Evolutionary conservation across 2,113 vertebrate species (phyloP).

Genomic region (Agapornis roseicollis): DNA sequence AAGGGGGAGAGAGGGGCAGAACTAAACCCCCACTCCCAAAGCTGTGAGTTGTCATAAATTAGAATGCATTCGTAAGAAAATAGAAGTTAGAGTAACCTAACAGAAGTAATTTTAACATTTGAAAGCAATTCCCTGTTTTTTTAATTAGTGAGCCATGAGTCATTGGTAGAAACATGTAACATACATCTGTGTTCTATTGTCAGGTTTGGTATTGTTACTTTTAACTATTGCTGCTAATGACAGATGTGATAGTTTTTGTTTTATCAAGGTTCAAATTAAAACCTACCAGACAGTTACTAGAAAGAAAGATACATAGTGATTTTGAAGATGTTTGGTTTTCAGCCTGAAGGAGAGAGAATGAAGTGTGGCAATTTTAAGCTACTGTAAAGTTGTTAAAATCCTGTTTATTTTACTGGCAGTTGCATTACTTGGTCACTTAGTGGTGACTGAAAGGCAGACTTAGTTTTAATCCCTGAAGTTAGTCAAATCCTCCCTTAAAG

Average conservation of each 20-base stretch:
- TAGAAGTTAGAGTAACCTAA: not conserved
- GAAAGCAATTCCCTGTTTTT: not conserved
- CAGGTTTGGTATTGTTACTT: not conserved
- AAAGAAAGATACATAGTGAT: not conserved
- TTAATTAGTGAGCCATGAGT: not conserved
- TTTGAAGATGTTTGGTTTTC: not conserved
- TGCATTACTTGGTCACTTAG: not conserved
- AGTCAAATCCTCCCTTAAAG: not conserved
- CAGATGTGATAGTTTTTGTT: not conserved
- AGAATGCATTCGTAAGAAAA: not conserved
- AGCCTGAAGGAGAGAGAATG: not conserved
- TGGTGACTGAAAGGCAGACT: rapidly evolving
- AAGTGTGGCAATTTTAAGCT: not conserved
- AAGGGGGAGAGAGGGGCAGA: not conserved
- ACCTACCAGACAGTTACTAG: not conserved
- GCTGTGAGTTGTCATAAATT: not conserved
- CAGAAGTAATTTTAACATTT: not conserved
- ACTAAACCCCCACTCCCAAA: not conserved
- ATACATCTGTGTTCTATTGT: not conserved
- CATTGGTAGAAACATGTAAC: rapidly evolving
- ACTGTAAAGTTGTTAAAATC: not conserved
- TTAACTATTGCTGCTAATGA: not conserved
- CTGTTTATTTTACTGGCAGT: not conserved
- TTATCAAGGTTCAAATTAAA: not conserved
- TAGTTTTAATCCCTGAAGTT: not conserved